phyloP scores from a whole-genome alignment of 2,797 vertebrate genomes.

The Bradypodion ventrale region DNA sequence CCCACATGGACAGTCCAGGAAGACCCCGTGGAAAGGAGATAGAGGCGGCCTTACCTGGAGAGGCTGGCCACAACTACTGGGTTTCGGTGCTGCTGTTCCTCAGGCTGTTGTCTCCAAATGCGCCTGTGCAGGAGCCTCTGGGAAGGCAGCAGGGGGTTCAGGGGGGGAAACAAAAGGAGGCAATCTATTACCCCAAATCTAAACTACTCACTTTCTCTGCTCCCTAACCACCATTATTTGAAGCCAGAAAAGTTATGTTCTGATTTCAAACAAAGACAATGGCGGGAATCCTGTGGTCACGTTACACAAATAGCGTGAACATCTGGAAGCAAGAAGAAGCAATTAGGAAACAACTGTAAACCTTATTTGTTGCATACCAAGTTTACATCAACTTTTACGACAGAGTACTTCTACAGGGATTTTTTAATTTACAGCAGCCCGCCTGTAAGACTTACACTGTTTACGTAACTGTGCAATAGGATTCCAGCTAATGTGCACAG shows the following conservation, averaged over 20 bases:
- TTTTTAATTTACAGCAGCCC: no score
- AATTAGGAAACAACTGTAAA: no score
- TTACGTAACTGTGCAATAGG: background rate
- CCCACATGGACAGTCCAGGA: background rate
- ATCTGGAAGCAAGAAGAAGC: no score
- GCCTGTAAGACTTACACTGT: no score
- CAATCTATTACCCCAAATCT: background rate
- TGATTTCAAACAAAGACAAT: background rate
- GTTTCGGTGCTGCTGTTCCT: background rate
- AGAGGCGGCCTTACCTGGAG: background rate
- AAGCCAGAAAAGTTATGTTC: background rate
- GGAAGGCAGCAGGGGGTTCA: no score
- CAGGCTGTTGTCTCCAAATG: conserved; percentile 1
- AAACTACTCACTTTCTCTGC: background rate
- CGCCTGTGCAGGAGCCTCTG: conserved; percentile 8
- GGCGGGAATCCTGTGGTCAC: no score
- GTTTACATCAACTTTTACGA: no score
- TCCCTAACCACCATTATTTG: background rate
- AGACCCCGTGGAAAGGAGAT: fast-evolving
- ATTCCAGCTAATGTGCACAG: no score
- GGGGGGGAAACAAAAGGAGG: background rate
- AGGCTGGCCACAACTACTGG: conserved; percentile 21
- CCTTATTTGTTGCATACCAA: no score
- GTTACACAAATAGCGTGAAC: no score
- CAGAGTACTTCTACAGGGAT: no score